Evolutionary conservation across 2,797 vertebrate species (phyloP), one percentile per base, ranked within the genome.

Genomic region (Fistularia tabacaria): DNA sequence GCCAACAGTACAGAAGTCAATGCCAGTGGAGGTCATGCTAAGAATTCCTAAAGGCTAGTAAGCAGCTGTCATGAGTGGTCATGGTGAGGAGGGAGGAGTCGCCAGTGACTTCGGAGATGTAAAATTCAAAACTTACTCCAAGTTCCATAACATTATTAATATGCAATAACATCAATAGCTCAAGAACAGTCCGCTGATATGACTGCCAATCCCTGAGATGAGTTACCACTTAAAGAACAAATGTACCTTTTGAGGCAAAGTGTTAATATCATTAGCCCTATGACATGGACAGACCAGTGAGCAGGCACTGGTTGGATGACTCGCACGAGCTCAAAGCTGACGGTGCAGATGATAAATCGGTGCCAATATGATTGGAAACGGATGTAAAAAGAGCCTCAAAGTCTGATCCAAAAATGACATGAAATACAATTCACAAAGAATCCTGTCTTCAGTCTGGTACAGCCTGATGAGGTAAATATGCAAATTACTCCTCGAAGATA

Each of bases 201-300:
- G 14, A 68, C 42, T 36, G 47, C 54, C 54, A 69, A 73, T 72
- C 70, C 38, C 49, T 57, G 53, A 56, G 64, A 74, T 61, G 49
- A 62, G 37, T 12, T 69, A 38, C 40, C 44, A 59, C 54, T 63
- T 15, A 7, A 7, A 37, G 53, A 76, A 56, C 3, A 39, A 80
- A 61, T 64, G 73, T 46, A 54, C 68, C 57, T 79, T 44, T 45
- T 59, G 47, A 39, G 67, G 66, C 42, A 41, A 38, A 53, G 42
- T 15, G 58, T 57, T 77, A 73, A 85, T 82, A 62, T 72, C 62
- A 83, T 83, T 71, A 75, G 54, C 66, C 63, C 57, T 42, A 53
- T 57, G 62, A 73, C 69, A 70, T 57, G 74, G 57, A 82, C 54
- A 10, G 60, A 40, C 51, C 79, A 77, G 80, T 80, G 66, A 51